phyloP scores from a whole-genome alignment of 2,888 invertebrate species.

The Chironomus riparius region DNA sequence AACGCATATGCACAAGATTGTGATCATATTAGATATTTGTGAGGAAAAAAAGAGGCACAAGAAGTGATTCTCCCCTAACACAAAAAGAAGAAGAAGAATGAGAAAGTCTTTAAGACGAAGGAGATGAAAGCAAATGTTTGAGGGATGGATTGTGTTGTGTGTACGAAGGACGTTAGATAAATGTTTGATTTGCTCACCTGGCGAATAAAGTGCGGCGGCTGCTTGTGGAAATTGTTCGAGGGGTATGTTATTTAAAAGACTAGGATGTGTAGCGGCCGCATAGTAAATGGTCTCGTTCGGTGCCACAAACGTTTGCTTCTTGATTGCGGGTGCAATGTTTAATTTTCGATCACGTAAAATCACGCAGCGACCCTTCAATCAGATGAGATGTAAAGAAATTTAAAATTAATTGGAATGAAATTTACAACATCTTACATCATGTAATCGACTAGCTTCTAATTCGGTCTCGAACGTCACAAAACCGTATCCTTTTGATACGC shows the following conservation, averaged over 20 bases:
- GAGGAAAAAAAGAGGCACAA: background rate
- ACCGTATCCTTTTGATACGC: slow-evolving; percentile 73
- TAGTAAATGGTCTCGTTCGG: slow-evolving; percentile 44
- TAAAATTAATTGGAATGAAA: slow-evolving; percentile 25
- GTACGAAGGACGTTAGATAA: no score
- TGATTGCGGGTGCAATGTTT: slow-evolving; percentile 79
- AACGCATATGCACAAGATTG: background rate
- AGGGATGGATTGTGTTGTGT: background rate
- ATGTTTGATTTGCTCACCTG: slow-evolving; percentile 34
- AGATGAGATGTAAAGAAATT: slow-evolving; percentile 30
- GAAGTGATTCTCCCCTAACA: background rate
- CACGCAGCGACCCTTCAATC: slow-evolving; percentile 59
- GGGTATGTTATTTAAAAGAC: slow-evolving; percentile 43
- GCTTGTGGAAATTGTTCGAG: slow-evolving; percentile 44
- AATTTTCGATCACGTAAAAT: slow-evolving; percentile 70
- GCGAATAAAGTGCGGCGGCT: slow-evolving; percentile 38
- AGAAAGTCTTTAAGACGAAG: background rate
- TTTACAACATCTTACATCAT: slow-evolving; percentile 49
- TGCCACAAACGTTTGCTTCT: slow-evolving; percentile 56
- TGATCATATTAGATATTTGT: background rate
- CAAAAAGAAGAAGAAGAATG: background rate
- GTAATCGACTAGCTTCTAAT: slow-evolving; percentile 69
- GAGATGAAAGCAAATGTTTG: background rate
- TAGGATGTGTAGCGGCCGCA: slow-evolving; percentile 43
- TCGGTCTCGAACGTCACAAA: slow-evolving; percentile 80